Conservation (phyloP, 2,888 invertebrate species). For the Callyntrura guangdongensis region DNA sequence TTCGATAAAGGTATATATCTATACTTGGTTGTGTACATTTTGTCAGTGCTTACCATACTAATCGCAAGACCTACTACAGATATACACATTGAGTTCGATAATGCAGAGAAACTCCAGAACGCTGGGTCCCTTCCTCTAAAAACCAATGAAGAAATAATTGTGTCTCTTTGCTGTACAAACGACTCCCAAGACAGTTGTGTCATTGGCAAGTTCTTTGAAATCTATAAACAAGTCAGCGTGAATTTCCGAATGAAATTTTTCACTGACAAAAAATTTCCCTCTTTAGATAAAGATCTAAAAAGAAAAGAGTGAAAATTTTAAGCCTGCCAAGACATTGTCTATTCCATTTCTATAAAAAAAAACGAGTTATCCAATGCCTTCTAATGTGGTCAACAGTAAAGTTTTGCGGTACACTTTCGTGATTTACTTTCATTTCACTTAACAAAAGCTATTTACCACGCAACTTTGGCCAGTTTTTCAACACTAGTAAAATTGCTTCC, state of each 20-base stretch:
- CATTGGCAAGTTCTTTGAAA: constrained; percentile 69
- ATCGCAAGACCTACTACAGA: background rate
- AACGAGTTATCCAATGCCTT: background rate
- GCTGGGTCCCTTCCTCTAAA: background rate
- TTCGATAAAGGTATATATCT: constrained; percentile 37
- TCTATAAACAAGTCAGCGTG: constrained; percentile 60
- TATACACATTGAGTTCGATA: background rate
- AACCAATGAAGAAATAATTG: constrained; percentile 69
- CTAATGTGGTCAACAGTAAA: constrained; percentile 26
- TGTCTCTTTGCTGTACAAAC: constrained; percentile 49
- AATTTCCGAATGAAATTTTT: constrained; percentile 54
- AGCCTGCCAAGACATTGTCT: background rate
- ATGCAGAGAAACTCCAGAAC: background rate
- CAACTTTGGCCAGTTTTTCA: constrained; percentile 10
- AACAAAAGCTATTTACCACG: constrained; percentile 36
- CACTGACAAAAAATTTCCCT: background rate
- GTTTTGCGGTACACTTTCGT: constrained; percentile 41
- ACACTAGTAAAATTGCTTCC: background rate
- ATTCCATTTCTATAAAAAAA: constrained; percentile 6
- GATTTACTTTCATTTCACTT: constrained; percentile 62
- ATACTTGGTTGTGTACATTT: too few species aligned
- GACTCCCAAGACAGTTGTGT: constrained; percentile 66
- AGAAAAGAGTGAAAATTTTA: background rate
- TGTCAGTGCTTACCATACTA: background rate
- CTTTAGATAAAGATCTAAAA: background rate